Evolutionary conservation across 2,113 vertebrate species (phyloP).

Genomic region (Cochlearius cochlearius): DNA sequence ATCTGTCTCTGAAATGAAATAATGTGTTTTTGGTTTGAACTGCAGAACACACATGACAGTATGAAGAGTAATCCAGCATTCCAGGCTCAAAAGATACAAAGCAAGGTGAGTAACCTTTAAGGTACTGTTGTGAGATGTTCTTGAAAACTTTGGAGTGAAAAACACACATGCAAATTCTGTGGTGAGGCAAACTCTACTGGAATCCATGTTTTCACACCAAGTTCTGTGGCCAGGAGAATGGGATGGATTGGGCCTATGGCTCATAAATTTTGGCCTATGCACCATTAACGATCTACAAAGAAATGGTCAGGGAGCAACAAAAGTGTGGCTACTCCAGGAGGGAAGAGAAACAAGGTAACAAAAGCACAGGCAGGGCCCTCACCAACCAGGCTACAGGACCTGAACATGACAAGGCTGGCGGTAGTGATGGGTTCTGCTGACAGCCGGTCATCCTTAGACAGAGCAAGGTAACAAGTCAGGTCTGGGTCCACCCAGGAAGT

Average conservation of each 20-base stretch:
- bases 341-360: neutral
- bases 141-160: neutral
- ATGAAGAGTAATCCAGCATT: neutral
- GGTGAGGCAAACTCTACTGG: neutral
- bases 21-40: neutral
- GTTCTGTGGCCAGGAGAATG: neutral
- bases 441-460: neutral
- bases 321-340: neutral
- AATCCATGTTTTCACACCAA: neutral
- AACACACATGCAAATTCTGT: neutral
- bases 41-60: neutral
- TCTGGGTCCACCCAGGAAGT: neutral
- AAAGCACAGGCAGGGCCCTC: neutral
- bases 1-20: neutral
- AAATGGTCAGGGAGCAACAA: neutral
- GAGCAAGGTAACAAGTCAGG: neutral
- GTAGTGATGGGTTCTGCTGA: neutral
- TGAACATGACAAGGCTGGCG: neutral
- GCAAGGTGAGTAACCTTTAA: conserved; percentile 34
- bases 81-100: conserved; percentile 46
- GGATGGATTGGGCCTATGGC: neutral
- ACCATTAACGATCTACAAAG: neutral
- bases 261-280: neutral
- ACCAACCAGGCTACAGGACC: neutral
- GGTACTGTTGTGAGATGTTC: neutral